These are phyloP conservation scores for Metalampra italica DNA, from an alignment of 2,888 invertebrate genomes.

Conservation along the genomic window DNA sequence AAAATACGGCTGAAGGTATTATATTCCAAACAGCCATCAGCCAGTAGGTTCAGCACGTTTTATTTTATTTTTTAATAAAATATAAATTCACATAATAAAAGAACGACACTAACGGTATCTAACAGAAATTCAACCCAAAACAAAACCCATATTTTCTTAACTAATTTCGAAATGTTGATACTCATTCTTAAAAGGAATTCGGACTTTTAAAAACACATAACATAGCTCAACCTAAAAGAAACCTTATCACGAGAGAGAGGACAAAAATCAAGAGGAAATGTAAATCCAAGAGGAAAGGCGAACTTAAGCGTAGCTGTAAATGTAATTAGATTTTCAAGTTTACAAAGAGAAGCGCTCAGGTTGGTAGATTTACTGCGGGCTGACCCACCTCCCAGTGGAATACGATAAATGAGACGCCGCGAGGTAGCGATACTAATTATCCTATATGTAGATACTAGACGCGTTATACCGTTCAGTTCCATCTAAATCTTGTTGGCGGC, in stretches of 20 bases:
- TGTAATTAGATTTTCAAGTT: conserved; percentile 78
- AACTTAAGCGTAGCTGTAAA: conserved; percentile 72
- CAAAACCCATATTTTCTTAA: too few species aligned
- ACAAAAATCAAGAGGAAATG: conserved; percentile 66
- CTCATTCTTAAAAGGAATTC: conserved; percentile 24
- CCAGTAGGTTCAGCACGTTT: too few species aligned
- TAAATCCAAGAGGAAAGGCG: conserved; percentile 64
- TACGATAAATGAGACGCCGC: conserved; percentile 74
- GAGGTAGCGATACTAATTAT: conserved; percentile 76
- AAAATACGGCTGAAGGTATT: too few species aligned
- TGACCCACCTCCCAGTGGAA: conserved; percentile 71
- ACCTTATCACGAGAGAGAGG: conserved; percentile 45
- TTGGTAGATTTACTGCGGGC: conserved; percentile 75
- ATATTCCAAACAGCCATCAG: too few species aligned
- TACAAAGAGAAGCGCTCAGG: conserved; percentile 76
- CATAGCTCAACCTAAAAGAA: conserved; percentile 23
- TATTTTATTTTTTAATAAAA: too few species aligned
- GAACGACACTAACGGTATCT: too few species aligned
- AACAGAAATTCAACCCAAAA: too few species aligned
- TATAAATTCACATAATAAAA: too few species aligned
- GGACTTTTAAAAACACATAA: conserved; percentile 20
- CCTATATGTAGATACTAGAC: conserved; percentile 52
- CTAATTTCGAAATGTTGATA: too few species aligned
- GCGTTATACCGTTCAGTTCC: conserved; percentile 52
- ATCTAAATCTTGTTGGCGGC: conserved; percentile 67